Evolutionary conservation across 2,888 invertebrate species (phyloP), one percentile per base, ranked within the genome.

Genomic region (Macrosoma leucophasiata): DNA sequence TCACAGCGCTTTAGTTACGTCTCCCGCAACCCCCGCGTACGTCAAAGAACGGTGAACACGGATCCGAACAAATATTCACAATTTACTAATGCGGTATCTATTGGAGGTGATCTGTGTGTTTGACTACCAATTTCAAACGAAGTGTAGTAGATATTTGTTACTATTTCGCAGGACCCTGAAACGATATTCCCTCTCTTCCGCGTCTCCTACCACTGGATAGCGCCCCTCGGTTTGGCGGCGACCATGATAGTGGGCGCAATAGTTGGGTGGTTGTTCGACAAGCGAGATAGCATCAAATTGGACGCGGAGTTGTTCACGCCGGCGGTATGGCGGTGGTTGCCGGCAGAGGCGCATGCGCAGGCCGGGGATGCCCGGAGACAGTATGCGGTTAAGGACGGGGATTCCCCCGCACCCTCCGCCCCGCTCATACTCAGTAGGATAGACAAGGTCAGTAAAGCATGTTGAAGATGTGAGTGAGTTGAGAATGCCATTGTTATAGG

Each of bases 191-290:
- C 91, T 0, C 62, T 93, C 8, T 94, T 93, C 72, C 88, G 91
- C 6, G 57, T 94, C 24, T 93, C 93, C 0, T 94, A 92, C 66
- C 89, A 93, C 62, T 94, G 93, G 93, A 90, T 93, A 37, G 90
- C 92, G 20, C 90, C 91, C 0, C 78, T 92, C 29, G 94, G 93
- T 0, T 84, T 91, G 0, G 29, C 86, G 0, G 86, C 89, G 0
- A 91, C 91, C 0, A 56, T 94, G 11, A 34, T 88, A 0, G 89
- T 93, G 0, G 94, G 94, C 0, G 76, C 88, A 2, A 50, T 90
- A 9, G 89, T 90, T n/a, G 84, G 82, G 2, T 76, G 62, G 58
- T 41, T 67, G 11, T 70, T 63, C 34, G 84, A 84, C 48, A 52
- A 52, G 15, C 52, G 40, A 2, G 53, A 60, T 2, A 37, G 33